Evolutionary conservation across 2,797 vertebrate species (phyloP).

Genomic region (Loriculus beryllinus): DNA sequence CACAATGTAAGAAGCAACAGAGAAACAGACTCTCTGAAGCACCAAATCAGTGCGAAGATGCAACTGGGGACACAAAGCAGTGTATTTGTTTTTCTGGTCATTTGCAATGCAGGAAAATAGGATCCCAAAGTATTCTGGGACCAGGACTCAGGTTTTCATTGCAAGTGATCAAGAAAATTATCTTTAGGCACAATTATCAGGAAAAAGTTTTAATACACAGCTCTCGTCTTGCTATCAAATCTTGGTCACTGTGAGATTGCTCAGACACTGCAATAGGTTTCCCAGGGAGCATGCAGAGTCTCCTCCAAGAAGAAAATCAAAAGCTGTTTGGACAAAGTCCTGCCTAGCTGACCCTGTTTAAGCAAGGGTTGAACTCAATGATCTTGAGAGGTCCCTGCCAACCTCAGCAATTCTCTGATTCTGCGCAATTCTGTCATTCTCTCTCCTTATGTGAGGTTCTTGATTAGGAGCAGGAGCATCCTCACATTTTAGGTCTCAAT

Average conservation of each 20-base stretch:
- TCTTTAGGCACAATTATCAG: background rate
- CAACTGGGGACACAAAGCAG: background rate
- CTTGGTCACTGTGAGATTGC: background rate
- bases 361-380: background rate
- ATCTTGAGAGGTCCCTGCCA: background rate
- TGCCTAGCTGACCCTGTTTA: background rate
- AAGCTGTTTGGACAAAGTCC: background rate
- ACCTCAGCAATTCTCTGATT: background rate
- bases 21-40: background rate
- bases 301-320: background rate
- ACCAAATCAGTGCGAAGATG: background rate
- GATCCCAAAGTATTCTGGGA: background rate
- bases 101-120: background rate
- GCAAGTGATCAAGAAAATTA: background rate
- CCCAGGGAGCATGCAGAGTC: background rate
- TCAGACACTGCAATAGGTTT: background rate
- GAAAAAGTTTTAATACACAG: background rate
- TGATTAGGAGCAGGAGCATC: background rate
- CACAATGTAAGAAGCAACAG: background rate
- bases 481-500: background rate
- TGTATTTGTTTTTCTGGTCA: background rate
- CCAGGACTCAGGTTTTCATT: background rate
- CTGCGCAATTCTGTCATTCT: background rate
- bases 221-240: background rate
- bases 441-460: background rate